Percentiles rank a stretch among this genome's conserved stretches.
phyloP scores from a whole-genome alignment of 1,140 invertebrate genomes.

The Ceratitis capitata region DNA sequence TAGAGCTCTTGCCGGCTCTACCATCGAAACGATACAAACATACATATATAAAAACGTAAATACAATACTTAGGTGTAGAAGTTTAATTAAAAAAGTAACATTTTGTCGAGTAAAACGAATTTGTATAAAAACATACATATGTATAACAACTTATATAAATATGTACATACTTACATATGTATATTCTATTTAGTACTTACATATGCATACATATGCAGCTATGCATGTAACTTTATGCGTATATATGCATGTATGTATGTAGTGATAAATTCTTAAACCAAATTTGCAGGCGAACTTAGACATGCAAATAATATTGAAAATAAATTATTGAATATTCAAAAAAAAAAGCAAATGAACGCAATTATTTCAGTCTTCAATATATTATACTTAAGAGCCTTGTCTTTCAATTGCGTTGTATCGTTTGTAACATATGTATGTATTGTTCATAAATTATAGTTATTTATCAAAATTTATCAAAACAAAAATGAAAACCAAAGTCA shows the following conservation, averaged over 20 bases:
- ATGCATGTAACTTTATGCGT: background rate
- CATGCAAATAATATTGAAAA: background rate
- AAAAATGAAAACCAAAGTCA: background rate
- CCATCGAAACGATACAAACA: too few relatives aligned
- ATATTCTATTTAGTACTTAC: too few relatives aligned
- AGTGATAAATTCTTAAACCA: background rate
- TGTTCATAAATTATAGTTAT: too few relatives aligned
- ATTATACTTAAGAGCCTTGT: constrained; percentile 5
- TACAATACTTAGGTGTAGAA: background rate
- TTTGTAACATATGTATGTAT: too few relatives aligned
- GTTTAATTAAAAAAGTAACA: background rate
- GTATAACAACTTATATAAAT: background rate
- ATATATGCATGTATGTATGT: background rate
- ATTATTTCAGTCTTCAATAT: constrained; percentile 16
- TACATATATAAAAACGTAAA: background rate
- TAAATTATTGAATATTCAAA: background rate
- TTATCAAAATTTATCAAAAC: too few relatives aligned
- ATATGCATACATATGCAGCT: too few relatives aligned
- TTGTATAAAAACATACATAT: background rate
- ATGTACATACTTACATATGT: too few relatives aligned
- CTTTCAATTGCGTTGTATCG: constrained; percentile 15
- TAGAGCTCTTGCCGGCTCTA: too few relatives aligned
- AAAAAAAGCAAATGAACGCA: background rate
- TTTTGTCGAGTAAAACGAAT: background rate
- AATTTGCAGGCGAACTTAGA: background rate